A percentile compares a stretch with the other conserved stretches of the same genome.
Evolutionary conservation across 92 coral and sea anemone genomes (phyloP).

Genomic region (Micromussa lordhowensis): DNA sequence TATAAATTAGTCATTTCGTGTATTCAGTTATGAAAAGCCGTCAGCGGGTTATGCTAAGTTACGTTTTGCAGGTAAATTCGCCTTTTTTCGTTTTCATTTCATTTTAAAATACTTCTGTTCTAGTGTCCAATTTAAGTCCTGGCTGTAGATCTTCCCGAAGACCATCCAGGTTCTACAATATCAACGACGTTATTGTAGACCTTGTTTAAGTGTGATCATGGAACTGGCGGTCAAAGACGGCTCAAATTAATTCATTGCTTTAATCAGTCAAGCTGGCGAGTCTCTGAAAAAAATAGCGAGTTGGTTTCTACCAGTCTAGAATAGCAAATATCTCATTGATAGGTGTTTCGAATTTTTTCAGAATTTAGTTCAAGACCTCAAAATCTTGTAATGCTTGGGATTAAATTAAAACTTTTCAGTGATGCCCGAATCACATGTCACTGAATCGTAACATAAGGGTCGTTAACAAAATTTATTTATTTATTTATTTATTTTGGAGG

Average conservation of each 20-base stretch:
- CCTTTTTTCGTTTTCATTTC: not conserved
- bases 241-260: not conserved
- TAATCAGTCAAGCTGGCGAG: not conserved
- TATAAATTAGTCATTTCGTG: not conserved
- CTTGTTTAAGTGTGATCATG: not conserved
- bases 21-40: not conserved
- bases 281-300: not conserved
- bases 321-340: not conserved
- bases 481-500: not conserved
- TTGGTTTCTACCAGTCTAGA: not conserved
- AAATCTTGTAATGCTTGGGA: not conserved
- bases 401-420: not conserved
- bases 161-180: not conserved
- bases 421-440: not conserved
- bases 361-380: not conserved
- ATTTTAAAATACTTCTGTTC: not conserved
- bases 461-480: not conserved
- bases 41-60: not conserved
- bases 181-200: not conserved
- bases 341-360: not conserved
- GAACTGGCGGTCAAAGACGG: not conserved
- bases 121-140: not conserved
- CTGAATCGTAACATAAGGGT: not conserved
- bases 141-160: not conserved
- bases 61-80: not conserved